These are phyloP conservation scores for Rhinichthys klamathensis DNA, from an alignment of 2,113 vertebrate species.

Conservation along the genomic window DNA sequence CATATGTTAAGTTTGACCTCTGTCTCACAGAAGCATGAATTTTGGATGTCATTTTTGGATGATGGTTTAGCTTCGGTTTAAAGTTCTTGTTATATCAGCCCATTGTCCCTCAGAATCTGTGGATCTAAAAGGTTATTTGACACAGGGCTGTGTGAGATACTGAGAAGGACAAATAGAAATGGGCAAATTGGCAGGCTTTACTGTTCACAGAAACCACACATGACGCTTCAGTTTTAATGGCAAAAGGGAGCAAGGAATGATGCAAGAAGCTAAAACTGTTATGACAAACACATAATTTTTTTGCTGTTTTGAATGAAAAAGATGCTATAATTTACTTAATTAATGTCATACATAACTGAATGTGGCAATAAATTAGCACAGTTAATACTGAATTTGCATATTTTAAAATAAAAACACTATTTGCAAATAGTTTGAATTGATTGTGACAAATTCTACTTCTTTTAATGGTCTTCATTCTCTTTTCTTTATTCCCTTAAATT, in stretches of 20 bases:
- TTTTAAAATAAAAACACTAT: neutral
- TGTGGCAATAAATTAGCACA: neutral
- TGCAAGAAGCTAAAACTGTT: neutral
- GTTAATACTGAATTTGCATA: neutral
- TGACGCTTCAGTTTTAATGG: neutral
- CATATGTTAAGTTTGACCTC: constrained; percentile 26
- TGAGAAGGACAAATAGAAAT: neutral
- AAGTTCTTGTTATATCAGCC: neutral
- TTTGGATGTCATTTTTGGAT: constrained; percentile 23
- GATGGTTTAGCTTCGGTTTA: neutral
- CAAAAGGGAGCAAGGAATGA: neutral
- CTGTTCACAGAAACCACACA: neutral
- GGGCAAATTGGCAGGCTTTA: neutral
- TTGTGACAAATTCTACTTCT: too few species aligned
- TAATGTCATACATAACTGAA: neutral
- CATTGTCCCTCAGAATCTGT: neutral
- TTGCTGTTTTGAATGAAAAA: neutral
- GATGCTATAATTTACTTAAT: neutral
- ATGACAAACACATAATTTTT: neutral
- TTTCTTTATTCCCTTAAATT: neutral
- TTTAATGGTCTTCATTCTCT: neutral
- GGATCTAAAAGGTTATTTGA: neutral
- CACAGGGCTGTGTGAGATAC: neutral
- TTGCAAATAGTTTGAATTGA: neutral
- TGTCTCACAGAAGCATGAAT: constrained; percentile 32